phyloP scores from a whole-genome alignment of 2,888 invertebrate species.

The Dryomyza anilis region DNA sequence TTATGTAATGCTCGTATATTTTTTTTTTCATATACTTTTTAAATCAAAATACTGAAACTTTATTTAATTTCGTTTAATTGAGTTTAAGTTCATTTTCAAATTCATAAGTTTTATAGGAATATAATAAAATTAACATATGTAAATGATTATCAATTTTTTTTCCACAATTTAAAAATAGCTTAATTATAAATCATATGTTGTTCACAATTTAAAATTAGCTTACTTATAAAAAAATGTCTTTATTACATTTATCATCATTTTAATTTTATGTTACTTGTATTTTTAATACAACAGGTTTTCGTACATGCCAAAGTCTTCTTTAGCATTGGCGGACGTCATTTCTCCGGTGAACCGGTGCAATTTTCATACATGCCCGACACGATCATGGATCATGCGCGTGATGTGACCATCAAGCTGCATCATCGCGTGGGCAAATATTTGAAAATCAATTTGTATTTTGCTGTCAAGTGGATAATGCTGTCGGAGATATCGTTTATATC shows the following conservation, averaged over 20 bases:
- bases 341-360: constrained; percentile 73
- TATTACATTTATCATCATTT: neutral
- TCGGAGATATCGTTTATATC: constrained; percentile 85
- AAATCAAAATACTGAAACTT: too few relatives aligned
- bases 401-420: constrained; percentile 79
- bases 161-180: too few relatives aligned
- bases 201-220: neutral
- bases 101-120: too few relatives aligned
- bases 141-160: too few relatives aligned
- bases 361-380: constrained; percentile 78
- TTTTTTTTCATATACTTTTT: too few relatives aligned
- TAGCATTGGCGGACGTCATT: constrained; percentile 74
- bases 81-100: too few relatives aligned
- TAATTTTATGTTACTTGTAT: neutral
- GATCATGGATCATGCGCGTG: constrained; percentile 76
- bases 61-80: too few relatives aligned
- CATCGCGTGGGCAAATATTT: constrained; percentile 76
- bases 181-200: too few relatives aligned
- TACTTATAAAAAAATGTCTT: too few relatives aligned
- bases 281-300: constrained; percentile 67
- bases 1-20: too few relatives aligned
- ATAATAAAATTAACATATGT: too few relatives aligned
- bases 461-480: constrained; percentile 82
- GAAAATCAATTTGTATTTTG: constrained; percentile 78
- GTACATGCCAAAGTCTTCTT: constrained; percentile 78